Base-by-base conservation (phyloP, 2,797 vertebrate species). In the Gadopsis marmoratus region DNA sequence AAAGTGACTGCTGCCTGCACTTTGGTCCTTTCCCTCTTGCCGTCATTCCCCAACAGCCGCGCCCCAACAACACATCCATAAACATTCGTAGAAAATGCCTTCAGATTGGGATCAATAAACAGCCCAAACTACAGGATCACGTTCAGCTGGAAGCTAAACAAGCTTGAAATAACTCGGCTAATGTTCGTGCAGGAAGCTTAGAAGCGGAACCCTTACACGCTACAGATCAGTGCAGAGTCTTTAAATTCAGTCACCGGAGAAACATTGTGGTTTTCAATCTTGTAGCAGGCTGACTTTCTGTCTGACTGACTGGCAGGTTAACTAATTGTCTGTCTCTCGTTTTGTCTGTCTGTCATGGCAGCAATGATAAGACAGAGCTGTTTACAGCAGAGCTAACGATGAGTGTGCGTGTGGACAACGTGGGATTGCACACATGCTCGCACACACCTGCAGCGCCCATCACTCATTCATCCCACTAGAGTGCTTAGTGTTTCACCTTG, bases 401-500 rank as follows among this genome's bases (percentile, higher is more conserved):
- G 66, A 79, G 51, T 50, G 16, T 48, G 48, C n/a, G 29, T 73
- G 73, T 61, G 48, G 23, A 68, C 68, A 39, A 77, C 4, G 33
- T 54, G n/a, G 48, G 43, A 63, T 65, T 45, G 1, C 76, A 71
- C 76, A 82, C 75, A 71, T 62, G 61, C 68, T 17, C n/a, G n/a
- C 76, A 63, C 54, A 63, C 54, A 64, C 80, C 31, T 4, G 5
- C 62, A 85, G 61, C 60, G 76, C 81, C 72, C 72, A 88, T 90
- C 88, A 83, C 56, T 90, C 88, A 89, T 86, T 87, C 85, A 90
- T 89, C 88, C 90, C 91, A 86, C 76, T 87, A 89, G 91, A 92
- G 88, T 90, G 91, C 89, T 94, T 91, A 93, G 91, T 84, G 87
- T 93, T 93, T 93, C 89, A 93, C 91, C 92, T 92, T 81, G 76